These are phyloP conservation scores for Dipodomys spectabilis DNA, from an alignment of 2,113 vertebrate genomes.

Conservation along the genomic window DNA sequence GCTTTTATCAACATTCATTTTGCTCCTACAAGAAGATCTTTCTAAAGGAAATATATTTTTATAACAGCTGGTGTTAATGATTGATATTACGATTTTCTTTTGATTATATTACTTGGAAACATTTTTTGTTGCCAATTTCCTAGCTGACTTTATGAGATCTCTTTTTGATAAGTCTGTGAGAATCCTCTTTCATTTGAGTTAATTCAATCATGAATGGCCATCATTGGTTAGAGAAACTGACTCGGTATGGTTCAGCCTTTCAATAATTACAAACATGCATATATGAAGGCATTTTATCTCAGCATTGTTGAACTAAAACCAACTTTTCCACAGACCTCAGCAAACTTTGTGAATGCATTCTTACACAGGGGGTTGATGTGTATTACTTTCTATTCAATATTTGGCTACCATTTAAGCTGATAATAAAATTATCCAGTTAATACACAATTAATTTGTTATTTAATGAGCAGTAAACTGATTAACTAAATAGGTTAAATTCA, in stretches of 20 bases:
- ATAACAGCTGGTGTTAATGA: neutral
- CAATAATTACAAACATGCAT: conserved; percentile 70
- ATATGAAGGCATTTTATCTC: conserved; percentile 33
- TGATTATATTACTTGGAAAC: conserved; percentile 31
- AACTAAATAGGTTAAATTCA: neutral
- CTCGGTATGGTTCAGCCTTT: conserved; percentile 44
- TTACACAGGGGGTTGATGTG: neutral
- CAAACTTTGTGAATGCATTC: conserved; percentile 1
- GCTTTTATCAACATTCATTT: neutral
- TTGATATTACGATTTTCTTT: conserved; percentile 17
- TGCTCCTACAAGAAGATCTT: conserved; percentile 3
- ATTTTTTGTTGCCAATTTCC: neutral
- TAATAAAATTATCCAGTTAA: conserved; percentile 41
- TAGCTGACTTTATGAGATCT: neutral
- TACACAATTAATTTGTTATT: neutral
- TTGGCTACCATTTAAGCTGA: neutral
- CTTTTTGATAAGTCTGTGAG: conserved; percentile 29
- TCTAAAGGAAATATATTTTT: conserved; percentile 19
- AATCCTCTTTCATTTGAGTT: conserved; percentile 12
- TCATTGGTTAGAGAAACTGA: conserved; percentile 41
- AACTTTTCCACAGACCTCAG: conserved; percentile 50
- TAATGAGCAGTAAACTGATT: conserved; percentile 15
- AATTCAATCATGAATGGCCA: conserved; percentile 51
- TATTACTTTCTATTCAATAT: conserved; percentile 22
- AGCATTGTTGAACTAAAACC: conserved; percentile 51